A percentile compares a stretch with the other conserved stretches of the same genome.
Evolutionary conservation across 2,888 invertebrate species (phyloP).

Genomic region (Nemapogon koenigi): DNA sequence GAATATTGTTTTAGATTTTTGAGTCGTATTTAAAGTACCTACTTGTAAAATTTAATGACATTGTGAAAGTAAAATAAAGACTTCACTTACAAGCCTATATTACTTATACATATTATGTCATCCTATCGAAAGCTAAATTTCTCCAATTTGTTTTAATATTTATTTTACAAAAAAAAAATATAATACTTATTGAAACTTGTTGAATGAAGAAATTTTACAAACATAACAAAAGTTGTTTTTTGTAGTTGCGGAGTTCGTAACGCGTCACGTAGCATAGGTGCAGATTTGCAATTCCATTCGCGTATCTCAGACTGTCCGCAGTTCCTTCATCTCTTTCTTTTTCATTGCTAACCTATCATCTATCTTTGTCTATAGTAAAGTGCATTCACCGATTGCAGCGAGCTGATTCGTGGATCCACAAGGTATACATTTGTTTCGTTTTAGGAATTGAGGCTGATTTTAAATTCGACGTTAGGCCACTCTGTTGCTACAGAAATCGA

Average conservation of each 20-base stretch:
- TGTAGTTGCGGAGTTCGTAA: neutral
- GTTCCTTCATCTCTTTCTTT: conserved; percentile 27
- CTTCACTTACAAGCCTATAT: no score
- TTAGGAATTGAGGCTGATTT: conserved; percentile 32
- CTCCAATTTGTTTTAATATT: no score
- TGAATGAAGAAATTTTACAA: no score
- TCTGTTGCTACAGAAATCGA: conserved; percentile 1
- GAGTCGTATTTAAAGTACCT: no score
- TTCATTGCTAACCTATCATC: conserved; percentile 11
- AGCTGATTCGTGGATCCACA: conserved; percentile 34
- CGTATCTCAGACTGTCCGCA: conserved; percentile 47
- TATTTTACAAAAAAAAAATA: no score
- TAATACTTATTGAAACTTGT: no score
- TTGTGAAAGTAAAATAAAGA: no score
- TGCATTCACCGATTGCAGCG: conserved; percentile 42
- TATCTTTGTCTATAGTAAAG: conserved; percentile 16
- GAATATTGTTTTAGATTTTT: no score
- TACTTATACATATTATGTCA: no score
- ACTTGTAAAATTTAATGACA: no score
- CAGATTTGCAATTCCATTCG: conserved; percentile 49
- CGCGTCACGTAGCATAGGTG: conserved; percentile 9
- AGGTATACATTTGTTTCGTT: conserved; percentile 42
- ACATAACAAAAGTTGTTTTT: no score
- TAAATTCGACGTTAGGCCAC: conserved; percentile 28
- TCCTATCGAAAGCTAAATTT: no score